Percentiles rank a stretch among this genome's conserved stretches.
phyloP scores from a whole-genome alignment of 2,797 vertebrate species.

The Paramormyrops hopkinsi region DNA sequence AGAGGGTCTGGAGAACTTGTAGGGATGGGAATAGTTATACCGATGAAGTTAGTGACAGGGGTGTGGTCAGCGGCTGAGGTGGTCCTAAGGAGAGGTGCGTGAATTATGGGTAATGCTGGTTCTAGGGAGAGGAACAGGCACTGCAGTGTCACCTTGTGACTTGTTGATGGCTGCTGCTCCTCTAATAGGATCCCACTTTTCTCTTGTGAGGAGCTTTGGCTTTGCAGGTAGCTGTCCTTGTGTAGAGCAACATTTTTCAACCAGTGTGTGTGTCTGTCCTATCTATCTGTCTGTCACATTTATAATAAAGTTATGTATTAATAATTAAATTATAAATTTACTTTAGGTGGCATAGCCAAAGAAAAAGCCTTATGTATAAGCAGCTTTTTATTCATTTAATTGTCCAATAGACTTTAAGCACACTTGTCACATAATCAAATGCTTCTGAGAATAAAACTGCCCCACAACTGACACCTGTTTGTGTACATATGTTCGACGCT shows the following conservation, averaged over 20 bases:
- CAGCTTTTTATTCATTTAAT: background rate
- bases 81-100: background rate
- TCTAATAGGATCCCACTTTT: background rate
- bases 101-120: background rate
- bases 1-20: background rate
- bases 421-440: background rate
- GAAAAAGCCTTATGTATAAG: background rate
- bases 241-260: background rate
- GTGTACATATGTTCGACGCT: background rate
- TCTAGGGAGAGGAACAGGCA: background rate
- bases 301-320: background rate
- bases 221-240: background rate
- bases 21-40: background rate
- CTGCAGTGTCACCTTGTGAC: background rate
- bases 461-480: background rate
- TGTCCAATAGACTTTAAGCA: background rate
- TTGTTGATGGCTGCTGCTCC: background rate
- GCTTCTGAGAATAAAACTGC: background rate
- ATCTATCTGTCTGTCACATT: background rate
- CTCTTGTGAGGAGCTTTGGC: background rate
- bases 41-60: background rate
- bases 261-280: too few relatives aligned
- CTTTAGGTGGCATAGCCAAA: background rate
- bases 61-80: background rate
- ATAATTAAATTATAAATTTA: background rate